Evolutionary conservation across 2,888 invertebrate species (phyloP).

Genomic region (Leptinotarsa juncta): DNA sequence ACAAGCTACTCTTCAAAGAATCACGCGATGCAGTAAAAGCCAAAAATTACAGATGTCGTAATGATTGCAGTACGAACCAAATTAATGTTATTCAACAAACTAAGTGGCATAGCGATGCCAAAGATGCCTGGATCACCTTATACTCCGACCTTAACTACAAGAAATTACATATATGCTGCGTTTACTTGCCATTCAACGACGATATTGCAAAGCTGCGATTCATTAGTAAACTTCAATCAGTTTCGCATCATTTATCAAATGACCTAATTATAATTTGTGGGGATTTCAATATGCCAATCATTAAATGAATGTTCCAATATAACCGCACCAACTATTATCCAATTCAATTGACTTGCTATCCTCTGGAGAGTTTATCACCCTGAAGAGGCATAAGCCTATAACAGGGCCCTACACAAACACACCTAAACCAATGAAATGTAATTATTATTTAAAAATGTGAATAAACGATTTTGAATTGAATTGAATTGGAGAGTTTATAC

Average conservation of each 20-base stretch:
- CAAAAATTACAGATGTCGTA: conserved; percentile 16
- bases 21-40: conserved; percentile 5
- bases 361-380: too few species aligned
- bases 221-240: neutral
- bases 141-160: too few species aligned
- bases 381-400: too few species aligned
- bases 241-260: conserved; percentile 5
- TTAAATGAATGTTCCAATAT: neutral
- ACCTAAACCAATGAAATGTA: too few species aligned
- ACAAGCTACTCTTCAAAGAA: conserved; percentile 18
- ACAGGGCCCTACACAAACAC: too few species aligned
- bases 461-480: too few species aligned
- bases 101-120: conserved; percentile 14
- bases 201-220: neutral
- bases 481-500: neutral
- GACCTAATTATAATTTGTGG: conserved; percentile 7
- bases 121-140: neutral
- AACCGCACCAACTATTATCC: neutral
- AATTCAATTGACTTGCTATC: neutral
- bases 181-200: neutral
- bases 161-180: neutral
- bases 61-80: conserved; percentile 15
- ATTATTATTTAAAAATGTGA: too few species aligned
- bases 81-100: conserved; percentile 14
- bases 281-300: conserved; percentile 10